These are phyloP conservation scores for Coturnix japonica DNA, from an alignment of 2,113 vertebrate species.

Conservation along the genomic window DNA sequence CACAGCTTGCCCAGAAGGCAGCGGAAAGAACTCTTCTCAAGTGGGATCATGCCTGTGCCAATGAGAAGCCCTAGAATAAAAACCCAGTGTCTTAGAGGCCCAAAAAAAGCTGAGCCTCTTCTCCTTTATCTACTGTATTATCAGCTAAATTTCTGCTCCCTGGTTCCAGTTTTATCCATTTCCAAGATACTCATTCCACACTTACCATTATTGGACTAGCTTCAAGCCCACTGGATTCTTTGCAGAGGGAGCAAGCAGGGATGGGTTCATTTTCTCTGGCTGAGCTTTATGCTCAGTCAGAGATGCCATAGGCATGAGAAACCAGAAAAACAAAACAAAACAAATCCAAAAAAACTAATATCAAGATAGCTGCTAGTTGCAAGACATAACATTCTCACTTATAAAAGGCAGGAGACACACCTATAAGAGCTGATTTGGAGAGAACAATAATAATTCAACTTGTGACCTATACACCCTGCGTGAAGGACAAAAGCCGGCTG, in stretches of 20 bases:
- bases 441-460: constrained; percentile 9
- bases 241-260: background rate
- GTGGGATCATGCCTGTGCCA: background rate
- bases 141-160: background rate
- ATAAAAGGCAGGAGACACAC: constrained; percentile 37
- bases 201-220: background rate
- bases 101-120: background rate
- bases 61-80: background rate
- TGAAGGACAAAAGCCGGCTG: constrained; percentile 18
- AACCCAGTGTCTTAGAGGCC: background rate
- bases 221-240: background rate
- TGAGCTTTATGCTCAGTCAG: background rate
- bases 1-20: background rate
- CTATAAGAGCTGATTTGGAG: constrained; percentile 34
- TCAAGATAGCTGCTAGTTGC: constrained; percentile 24
- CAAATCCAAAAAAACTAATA: background rate
- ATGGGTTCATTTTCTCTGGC: background rate
- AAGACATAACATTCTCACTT: constrained; percentile 8
- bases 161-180: background rate
- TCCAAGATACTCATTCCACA: background rate
- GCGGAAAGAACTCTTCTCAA: background rate
- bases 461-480: background rate
- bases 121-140: background rate
- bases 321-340: background rate
- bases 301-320: background rate